Conservation (phyloP, 1,140 invertebrate species). For the Neodiprion pinetum region DNA sequence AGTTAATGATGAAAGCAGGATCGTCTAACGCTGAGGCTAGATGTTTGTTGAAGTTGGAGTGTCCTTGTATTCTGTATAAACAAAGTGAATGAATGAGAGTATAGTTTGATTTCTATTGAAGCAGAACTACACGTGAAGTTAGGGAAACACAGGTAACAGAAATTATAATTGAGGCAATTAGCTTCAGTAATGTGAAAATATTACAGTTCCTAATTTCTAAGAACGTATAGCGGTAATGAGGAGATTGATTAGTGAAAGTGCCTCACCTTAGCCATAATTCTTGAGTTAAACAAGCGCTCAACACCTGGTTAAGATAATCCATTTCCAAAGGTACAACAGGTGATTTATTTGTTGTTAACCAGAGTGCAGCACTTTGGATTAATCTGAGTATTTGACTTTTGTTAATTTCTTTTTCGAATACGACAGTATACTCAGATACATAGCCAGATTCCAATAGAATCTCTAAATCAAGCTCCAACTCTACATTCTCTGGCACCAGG, state of each 20-base stretch:
- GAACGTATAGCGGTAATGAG: conserved; percentile 14
- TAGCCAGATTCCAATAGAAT: conserved; percentile 49
- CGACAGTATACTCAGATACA: conserved; percentile 49
- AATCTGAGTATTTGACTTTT: conserved; percentile 57
- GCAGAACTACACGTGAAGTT: no score
- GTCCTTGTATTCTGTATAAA: conserved; percentile 59
- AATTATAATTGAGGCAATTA: background rate
- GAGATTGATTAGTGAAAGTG: conserved; percentile 13
- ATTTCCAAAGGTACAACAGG: conserved; percentile 65
- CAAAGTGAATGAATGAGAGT: background rate
- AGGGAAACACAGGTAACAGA: no score
- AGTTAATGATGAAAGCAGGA: conserved; percentile 65
- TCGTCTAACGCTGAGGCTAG: conserved; percentile 61
- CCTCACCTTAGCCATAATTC: conserved; percentile 69
- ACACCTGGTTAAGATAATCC: conserved; percentile 65
- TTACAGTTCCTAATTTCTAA: background rate
- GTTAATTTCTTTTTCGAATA: conserved; percentile 53
- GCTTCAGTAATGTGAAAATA: background rate
- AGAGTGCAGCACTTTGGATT: conserved; percentile 64
- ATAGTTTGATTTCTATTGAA: background rate
- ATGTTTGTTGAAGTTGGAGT: conserved; percentile 57
- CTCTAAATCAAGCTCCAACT: conserved; percentile 33
- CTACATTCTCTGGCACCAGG: conserved; percentile 21
- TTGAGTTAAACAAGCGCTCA: conserved; percentile 66
- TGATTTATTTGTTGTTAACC: conserved; percentile 66